Evolutionary conservation across 2,797 vertebrate genomes (phyloP), one percentile per base, ranked within the genome.

Genomic region (Psittacula echo): DNA sequence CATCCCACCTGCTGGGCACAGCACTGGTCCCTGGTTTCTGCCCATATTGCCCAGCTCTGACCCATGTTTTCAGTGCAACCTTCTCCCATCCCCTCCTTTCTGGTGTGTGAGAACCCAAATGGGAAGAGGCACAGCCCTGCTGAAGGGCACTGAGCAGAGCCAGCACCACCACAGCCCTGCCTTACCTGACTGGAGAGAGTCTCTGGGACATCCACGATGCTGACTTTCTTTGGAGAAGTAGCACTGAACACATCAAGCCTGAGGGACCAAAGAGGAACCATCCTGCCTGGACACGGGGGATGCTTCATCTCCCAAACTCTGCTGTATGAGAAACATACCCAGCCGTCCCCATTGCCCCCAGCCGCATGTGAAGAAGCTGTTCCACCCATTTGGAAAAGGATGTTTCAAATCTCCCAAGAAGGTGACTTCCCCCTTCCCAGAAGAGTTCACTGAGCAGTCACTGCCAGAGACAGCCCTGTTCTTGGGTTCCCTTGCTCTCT

Each of bases 391-490:
- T 58, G 45, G 45, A 77, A 51, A 87, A 71, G 24, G 12, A 5
- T 27, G 6, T 26, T 87, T 79, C n/a, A 53, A 50, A 44, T 51
- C 39, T 84, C 56, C 44, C 1, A 2, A 4, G 64, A 61, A 90
- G 61, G 39, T 29, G 41, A 23, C 64, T 78, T 68, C 18, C 58
- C 23, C 53, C 29, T 37, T 70, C 84, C 45, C 82, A 82, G 74
- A 56, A 83, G 20, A 39, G 19, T 0, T 0, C 53, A 34, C 48
- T 72, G 75, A 91, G 4, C 65, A 54, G 79, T 51, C 39, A 51
- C 65, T 96, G 91, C 85, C 94, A 93, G 92, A 94, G 88, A 67
- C 89, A 94, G 60, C 70, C 83, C 73, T 61, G 91, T 10, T 94
- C 81, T 39, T 24, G 39, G 51, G 90, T 71, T 95, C 61, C 87